Evolutionary conservation across 2,888 invertebrate genomes (phyloP), one percentile per base, ranked within the genome.

Genomic region (Ormia ochracea): DNA sequence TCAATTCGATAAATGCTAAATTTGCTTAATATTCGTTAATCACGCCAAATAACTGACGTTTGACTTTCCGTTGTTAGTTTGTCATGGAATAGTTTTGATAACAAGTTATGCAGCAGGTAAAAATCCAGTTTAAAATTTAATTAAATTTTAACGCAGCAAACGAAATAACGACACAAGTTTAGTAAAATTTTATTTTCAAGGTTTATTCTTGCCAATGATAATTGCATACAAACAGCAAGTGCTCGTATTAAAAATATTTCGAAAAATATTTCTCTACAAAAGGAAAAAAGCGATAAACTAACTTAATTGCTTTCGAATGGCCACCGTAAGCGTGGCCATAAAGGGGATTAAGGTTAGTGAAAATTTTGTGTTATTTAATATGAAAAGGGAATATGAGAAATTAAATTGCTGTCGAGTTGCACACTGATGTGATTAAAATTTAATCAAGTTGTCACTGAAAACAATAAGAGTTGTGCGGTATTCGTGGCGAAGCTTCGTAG

Each of bases 101-200:
- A 43, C 31, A 52, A 28, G 17, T 17, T 17, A 31, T 10, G 31
- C 31, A 26, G 14, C 4, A 36, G 21, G 21, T 48, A 48, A 23
- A n/a, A 19, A 19, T 19, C 9, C 4, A 43, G 17, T 48, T 48
- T 48, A 23, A 48, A 43, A 43, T 43, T 19, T 43, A 43, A 19
- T 19, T 43, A 43, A 43, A 43, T 19, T 43, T 43, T 41, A 41
- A 41, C 5, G 5, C 41, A 41, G 5, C 3, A 5, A 6, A 43
- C 10, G 19, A 19, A 10, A 43, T 17, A 19, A 9, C 19, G 28
- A 50, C n/a, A 38, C 26, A 36, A 26, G 1, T 23, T 50, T 1
- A 52, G 4, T n/a, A 38, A 65, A 28, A 38, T 36, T 52, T 50
- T 52, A 26, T 19, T 36, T 65, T 23, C 21, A 56, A 56, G 33